Conservation (phyloP, 2,888 invertebrate species). For the Drosophila falleni region DNA sequence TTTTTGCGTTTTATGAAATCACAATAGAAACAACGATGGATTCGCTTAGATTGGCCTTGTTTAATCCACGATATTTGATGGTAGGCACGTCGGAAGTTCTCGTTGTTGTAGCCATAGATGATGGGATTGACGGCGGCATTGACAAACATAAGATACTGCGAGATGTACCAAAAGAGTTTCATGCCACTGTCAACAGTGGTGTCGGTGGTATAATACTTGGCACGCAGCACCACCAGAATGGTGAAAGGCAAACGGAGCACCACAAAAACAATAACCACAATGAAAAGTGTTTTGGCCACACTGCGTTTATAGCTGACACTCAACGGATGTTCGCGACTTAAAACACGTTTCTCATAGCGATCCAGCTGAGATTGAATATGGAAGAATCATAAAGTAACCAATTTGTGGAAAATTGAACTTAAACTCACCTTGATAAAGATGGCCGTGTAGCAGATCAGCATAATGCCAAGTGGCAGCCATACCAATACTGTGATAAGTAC, state of each 20-base stretch:
- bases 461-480: conserved; percentile 91
- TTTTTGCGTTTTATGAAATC: conserved; percentile 51
- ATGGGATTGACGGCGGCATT: conserved; percentile 92
- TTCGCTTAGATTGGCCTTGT: conserved; percentile 25
- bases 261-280: conserved; percentile 89
- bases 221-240: conserved; percentile 88
- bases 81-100: conserved; percentile 89
- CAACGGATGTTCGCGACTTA: conserved; percentile 88
- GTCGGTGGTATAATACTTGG: conserved; percentile 62
- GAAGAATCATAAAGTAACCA: neutral
- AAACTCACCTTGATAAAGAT: conserved; percentile 89
- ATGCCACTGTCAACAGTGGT: conserved; percentile 86
- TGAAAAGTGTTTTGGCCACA: conserved; percentile 90
- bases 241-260: conserved; percentile 91
- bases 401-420: neutral
- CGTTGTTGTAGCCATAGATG: conserved; percentile 91
- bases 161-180: conserved; percentile 88
- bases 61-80: conserved; percentile 86
- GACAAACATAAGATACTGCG: conserved; percentile 89
- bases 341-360: conserved; percentile 88
- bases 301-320: conserved; percentile 88
- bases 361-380: conserved; percentile 86
- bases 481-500: conserved; percentile 91
- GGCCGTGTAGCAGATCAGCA: conserved; percentile 91
- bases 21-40: conserved; percentile 61